These are phyloP conservation scores for Puffinus mauretanicus DNA, from an alignment of 2,113 vertebrate species.

Conservation along the genomic window DNA sequence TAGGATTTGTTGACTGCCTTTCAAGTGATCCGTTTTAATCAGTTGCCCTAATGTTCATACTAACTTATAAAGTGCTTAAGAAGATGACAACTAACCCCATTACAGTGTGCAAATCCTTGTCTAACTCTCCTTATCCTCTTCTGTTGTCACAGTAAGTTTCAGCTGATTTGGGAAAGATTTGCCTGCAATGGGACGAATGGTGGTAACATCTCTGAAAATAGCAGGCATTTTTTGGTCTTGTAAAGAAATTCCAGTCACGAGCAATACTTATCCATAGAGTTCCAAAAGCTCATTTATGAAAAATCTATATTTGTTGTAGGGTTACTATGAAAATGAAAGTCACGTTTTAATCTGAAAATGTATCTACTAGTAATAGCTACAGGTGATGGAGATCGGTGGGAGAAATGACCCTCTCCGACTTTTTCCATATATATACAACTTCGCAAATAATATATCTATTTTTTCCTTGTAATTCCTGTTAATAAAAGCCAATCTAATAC, in stretches of 20 bases:
- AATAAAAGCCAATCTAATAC: not conserved
- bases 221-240: not conserved
- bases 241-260: not conserved
- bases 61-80: not conserved
- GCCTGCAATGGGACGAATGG: not conserved
- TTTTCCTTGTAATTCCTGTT: not conserved
- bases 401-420: not conserved
- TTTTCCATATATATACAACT: not conserved
- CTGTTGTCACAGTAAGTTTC: not conserved
- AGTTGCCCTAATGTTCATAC: not conserved
- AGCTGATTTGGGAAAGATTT: not conserved
- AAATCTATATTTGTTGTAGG: not conserved
- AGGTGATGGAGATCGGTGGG: not conserved
- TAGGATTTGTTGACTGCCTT: not conserved
- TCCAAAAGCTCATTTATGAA: not conserved
- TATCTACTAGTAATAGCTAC: not conserved
- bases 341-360: not conserved
- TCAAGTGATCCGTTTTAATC: not conserved
- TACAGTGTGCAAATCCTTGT: not conserved
- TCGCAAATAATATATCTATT: not conserved
- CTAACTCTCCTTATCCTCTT: not conserved
- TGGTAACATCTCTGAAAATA: not conserved
- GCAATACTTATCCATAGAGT: fast-evolving
- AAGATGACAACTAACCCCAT: not conserved
- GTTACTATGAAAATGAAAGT: not conserved